These are phyloP conservation scores for Heliconius ethilla DNA, from an alignment of 2,888 invertebrate genomes.

Conservation along the genomic window DNA sequence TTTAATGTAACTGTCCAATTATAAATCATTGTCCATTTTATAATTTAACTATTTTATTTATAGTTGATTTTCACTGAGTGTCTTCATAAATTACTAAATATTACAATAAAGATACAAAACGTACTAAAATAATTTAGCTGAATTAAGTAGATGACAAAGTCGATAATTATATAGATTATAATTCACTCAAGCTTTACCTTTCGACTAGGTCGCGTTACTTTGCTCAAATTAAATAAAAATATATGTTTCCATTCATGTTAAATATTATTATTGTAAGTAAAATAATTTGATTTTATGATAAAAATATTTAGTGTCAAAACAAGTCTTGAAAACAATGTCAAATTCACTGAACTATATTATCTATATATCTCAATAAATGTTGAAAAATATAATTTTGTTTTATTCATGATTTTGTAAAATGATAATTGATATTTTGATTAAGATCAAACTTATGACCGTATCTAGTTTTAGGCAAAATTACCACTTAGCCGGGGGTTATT, in stretches of 20 bases:
- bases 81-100: constrained; percentile 12
- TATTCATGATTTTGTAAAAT: neutral
- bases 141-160: neutral
- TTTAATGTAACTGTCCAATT: neutral
- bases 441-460: neutral
- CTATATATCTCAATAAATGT: constrained; percentile 18
- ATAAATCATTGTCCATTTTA: neutral
- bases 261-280: neutral
- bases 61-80: neutral
- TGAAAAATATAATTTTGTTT: constrained; percentile 9
- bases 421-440: neutral
- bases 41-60: neutral
- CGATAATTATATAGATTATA: neutral
- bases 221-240: neutral
- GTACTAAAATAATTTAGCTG: neutral
- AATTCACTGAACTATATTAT: constrained; percentile 9
- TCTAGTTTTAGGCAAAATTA: neutral
- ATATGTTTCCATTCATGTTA: neutral
- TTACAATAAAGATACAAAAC: neutral
- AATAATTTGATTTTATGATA: neutral
- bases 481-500: neutral
- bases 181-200: constrained; percentile 2
- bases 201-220: neutral
- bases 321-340: constrained; percentile 1
- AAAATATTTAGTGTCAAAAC: constrained; percentile 11